Evolutionary conservation across 2,113 vertebrate species (phyloP), one percentile per base, ranked within the genome.

Genomic region (Serinus canaria): DNA sequence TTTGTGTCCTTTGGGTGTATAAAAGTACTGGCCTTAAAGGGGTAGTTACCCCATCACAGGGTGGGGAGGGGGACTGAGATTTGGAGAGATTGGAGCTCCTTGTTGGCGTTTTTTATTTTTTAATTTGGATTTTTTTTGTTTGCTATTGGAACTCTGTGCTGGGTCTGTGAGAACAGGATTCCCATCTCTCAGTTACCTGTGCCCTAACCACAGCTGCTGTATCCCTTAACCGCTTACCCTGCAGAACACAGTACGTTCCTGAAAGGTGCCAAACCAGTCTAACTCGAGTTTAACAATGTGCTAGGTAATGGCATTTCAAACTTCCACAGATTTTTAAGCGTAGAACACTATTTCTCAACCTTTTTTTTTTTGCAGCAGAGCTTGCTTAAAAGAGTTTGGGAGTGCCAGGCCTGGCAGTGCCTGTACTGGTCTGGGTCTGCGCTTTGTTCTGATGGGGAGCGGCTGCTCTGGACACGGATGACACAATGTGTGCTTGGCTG

Each of bases 211-310:
- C 46, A 4, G 70, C 35, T 35, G 47, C 81, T 82, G 41, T 46
- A 47, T 90, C 74, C 73, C 69, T 33, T 63, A 37, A 60, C 56
- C 44, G 1, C 76, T 60, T 67, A 59, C 75, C 82, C 78, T 74
- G 75, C 67, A 75, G 77, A 91, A 60, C 74, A 28, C 55, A 14
- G 44, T 46, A 0, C 2, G 4, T 79, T 85, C 92, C 90, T 75
- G 41, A 86, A 83, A 96, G 87, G 93, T 89, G 95, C 83, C 94
- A 89, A 94, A 94, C 94, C 87, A 87, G 92, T 95, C 90, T 93
- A 56, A 94, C 93, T 88, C 43, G 90, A 96, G 96, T 56, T 87
- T 72, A 90, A 47, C 88, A 68, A 93, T 83, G 90, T 93, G 85
- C 95, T 92, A 44, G 76, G 72, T 83, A 94, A 86, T 87, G 90